These are phyloP conservation scores for Leptopterna dolabrata DNA, from an alignment of 2,888 invertebrate genomes.

Conservation along the genomic window DNA sequence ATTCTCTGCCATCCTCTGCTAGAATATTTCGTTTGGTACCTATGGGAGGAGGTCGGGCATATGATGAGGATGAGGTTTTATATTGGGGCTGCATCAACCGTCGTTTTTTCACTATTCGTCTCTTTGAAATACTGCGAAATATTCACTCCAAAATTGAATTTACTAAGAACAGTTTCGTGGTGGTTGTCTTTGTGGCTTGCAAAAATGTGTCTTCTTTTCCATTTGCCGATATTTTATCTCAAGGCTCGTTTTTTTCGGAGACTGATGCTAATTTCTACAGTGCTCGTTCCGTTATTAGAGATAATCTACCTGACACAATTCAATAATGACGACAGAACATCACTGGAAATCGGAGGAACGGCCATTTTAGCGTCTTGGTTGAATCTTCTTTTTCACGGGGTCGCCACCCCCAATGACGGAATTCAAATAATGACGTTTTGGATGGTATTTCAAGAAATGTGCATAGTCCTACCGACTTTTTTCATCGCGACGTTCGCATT, in stretches of 20 bases:
- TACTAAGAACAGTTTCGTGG: background rate
- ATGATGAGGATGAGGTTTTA: slow-evolving; percentile 8
- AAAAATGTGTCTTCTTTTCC: background rate
- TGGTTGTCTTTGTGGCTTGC: background rate
- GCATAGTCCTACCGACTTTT: background rate
- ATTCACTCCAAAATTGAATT: background rate
- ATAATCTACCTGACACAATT: background rate
- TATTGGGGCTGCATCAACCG: background rate
- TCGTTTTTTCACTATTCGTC: background rate
- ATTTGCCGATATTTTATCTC: background rate
- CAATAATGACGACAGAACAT: background rate
- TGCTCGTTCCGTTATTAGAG: background rate
- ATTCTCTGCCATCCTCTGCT: slow-evolving; percentile 1
- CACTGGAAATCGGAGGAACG: background rate
- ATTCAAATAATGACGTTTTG: background rate
- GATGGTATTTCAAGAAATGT: background rate
- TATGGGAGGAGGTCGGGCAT: background rate
- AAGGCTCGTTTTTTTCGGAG: background rate
- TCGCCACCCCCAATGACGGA: background rate
- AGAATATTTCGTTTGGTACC: slow-evolving; percentile 10
- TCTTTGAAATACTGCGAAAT: background rate
- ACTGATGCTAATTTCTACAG: background rate
- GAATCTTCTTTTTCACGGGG: background rate
- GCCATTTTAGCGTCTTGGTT: background rate
- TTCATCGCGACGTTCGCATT: background rate